These are phyloP conservation scores for Acronicta psi DNA, from an alignment of 2,888 invertebrate species.

Conservation along the genomic window DNA sequence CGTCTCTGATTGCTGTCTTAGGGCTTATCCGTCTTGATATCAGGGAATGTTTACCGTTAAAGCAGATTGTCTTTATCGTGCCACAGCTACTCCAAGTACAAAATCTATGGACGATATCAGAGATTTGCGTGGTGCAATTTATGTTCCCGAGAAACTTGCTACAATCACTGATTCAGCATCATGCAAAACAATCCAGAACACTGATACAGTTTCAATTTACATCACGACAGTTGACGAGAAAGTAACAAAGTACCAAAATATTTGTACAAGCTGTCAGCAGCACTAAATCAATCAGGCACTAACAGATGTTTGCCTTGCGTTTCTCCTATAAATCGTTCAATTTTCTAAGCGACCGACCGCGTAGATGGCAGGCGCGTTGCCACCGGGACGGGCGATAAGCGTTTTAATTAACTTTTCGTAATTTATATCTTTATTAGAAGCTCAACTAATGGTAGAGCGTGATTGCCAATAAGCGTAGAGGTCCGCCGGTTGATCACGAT, in stretches of 20 bases:
- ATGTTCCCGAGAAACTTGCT: constrained; percentile 37
- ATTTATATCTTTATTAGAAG: constrained; percentile 87
- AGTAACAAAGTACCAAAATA: constrained; percentile 56
- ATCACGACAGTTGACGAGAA: constrained; percentile 49
- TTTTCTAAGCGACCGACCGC: constrained; percentile 73
- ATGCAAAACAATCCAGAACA: constrained; percentile 34
- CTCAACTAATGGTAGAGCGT: constrained; percentile 74
- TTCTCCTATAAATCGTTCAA: constrained; percentile 81
- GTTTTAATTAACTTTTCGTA: constrained; percentile 87
- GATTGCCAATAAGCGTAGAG: constrained; percentile 77
- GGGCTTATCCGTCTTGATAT: constrained; percentile 51
- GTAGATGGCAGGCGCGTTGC: constrained; percentile 64
- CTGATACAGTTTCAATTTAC: constrained; percentile 42
- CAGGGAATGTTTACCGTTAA: constrained; percentile 45
- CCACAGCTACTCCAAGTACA: constrained; percentile 29
- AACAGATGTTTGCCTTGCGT: constrained; percentile 65
- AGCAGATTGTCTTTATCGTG: constrained; percentile 47
- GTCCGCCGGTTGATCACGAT: constrained; percentile 73
- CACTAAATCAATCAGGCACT: constrained; percentile 68
- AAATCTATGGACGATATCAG: constrained; percentile 38
- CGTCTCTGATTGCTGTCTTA: constrained; percentile 39
- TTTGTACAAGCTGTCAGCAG: constrained; percentile 54
- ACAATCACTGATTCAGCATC: constrained; percentile 45
- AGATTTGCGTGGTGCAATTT: constrained; percentile 41
- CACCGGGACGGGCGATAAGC: constrained; percentile 75